A percentile compares a stretch with the other conserved stretches of the same genome.
Conservation (phyloP, 2,797 vertebrate genomes). For the Peromyscus eremicus region DNA sequence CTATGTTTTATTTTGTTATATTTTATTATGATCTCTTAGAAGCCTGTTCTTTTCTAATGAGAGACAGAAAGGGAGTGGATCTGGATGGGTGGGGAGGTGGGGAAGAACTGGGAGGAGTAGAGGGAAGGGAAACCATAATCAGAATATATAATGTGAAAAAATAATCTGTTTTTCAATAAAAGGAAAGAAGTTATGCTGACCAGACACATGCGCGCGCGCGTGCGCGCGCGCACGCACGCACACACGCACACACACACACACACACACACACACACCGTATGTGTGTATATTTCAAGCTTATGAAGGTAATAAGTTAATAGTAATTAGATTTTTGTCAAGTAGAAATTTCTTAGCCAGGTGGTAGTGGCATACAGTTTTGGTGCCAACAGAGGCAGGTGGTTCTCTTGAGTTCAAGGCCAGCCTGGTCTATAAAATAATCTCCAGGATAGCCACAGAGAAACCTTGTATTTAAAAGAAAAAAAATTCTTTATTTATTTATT, state of each 20-base stretch:
- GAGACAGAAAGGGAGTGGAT: neutral
- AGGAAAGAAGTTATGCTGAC: neutral
- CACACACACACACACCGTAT: neutral
- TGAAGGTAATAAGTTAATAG: neutral
- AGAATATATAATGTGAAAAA: neutral
- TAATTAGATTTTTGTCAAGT: neutral
- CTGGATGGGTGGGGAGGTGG: neutral
- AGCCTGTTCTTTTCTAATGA: neutral
- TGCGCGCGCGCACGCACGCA: too few species aligned
- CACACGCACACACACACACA: neutral
- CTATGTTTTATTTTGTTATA: neutral
- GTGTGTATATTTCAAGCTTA: neutral
- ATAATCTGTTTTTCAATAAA: neutral
- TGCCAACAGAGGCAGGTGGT: neutral
- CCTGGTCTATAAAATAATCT: neutral
- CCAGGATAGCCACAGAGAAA: neutral
- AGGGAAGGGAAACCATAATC: too few species aligned
- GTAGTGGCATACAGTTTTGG: neutral
- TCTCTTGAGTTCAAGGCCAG: neutral
- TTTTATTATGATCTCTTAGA: neutral
- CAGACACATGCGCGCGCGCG: neutral
- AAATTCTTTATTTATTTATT: neutral
- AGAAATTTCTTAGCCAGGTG: neutral
- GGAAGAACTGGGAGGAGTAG: neutral
- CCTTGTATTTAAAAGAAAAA: neutral